Evolutionary conservation across 1,140 invertebrate genomes (phyloP), one percentile per base, ranked within the genome.

Genomic region (Microplitis demolitor): DNA sequence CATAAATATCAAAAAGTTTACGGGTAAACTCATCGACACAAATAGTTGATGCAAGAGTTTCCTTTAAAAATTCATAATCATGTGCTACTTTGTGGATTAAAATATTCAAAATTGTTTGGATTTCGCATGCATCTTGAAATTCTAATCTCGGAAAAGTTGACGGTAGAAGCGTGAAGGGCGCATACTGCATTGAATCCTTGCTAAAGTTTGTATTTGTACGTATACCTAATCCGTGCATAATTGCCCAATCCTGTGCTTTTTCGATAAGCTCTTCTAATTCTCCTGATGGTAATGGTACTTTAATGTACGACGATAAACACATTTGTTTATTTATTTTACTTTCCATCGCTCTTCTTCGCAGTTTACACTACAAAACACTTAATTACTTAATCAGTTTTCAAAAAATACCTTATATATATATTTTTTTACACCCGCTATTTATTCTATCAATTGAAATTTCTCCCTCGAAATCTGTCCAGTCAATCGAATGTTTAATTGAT

Each of bases 51-150:
- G 67, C 88, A 24, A 97, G 87, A 54, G 91, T 91, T 56, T 91
- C 87, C 37, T 90, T 89, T 1, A 98, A 87, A 84, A 97, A 97
- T 53, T 92, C 89, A 73, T 92, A 89, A 87, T 96, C 92, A 84
- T 96, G 91, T 4, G 96, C 94, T 54, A 97, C 93, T 85, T 90
- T 91, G 82, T 97, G 95, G 88, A 96, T 93, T 5, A 98, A 86
- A 76, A 92, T 89, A 88, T 97, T 97, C 11, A 97, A 87, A 54
- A 93, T 87, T 6, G 89, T 85, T 82, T 97, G 95, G 56, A 95
- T 87, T 34, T 90, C 85, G 8, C 92, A 86, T 0, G 94, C 94
- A 79, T 94, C 91, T 34, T 92, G 85, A 79, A 96, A 96, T 77
- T 95, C 91, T 62, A 89, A 87, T 61, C 89, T 87, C 0, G 95